phyloP scores from a whole-genome alignment of 2,888 invertebrate genomes.

The Marronus borbonicus region DNA sequence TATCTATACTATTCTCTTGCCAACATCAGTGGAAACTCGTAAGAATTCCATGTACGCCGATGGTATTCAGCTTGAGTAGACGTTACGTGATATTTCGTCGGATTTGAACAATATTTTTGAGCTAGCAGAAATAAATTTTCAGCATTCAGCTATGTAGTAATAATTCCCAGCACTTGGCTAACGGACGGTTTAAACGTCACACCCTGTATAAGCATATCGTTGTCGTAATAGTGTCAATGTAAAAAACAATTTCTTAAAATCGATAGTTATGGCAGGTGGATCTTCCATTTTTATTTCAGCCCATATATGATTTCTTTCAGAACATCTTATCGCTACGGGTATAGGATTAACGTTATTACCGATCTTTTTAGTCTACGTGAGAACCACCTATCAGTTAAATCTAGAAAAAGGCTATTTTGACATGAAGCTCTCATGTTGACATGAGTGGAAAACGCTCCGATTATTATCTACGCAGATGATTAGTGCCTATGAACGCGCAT shows the following conservation, averaged over 20 bases:
- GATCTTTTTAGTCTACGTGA: slow-evolving; percentile 1
- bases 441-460: slow-evolving; percentile 28
- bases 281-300: neutral
- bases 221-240: slow-evolving; percentile 1
- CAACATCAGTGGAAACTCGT: too few species aligned
- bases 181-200: too few species aligned
- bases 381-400: slow-evolving; percentile 19
- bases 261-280: neutral
- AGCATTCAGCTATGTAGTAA: too few species aligned
- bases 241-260: neutral
- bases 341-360: neutral
- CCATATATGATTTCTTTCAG: neutral
- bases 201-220: neutral
- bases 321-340: neutral
- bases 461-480: slow-evolving; percentile 35
- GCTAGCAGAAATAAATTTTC: too few species aligned
- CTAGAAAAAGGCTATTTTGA: slow-evolving; percentile 36
- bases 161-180: too few species aligned
- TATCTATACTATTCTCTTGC: too few species aligned
- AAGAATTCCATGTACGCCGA: too few species aligned
- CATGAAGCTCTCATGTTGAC: slow-evolving; percentile 27
- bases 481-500: slow-evolving; percentile 10
- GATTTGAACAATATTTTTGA: too few species aligned
- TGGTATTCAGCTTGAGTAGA: too few species aligned
- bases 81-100: too few species aligned